Evolutionary conservation across 2,797 vertebrate species (phyloP).

Genomic region (Botia kubotai): DNA sequence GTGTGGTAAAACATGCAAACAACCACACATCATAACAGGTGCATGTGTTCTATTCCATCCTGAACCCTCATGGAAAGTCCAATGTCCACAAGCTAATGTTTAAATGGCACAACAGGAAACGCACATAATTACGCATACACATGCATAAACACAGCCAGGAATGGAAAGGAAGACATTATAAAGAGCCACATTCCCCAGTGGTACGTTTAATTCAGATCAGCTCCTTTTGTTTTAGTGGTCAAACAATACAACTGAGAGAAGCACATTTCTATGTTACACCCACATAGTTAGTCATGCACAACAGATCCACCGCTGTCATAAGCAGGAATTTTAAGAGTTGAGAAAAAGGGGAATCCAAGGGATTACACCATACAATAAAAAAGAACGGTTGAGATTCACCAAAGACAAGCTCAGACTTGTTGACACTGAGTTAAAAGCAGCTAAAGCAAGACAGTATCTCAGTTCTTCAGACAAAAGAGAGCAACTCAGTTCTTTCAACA

Average conservation of each 20-base stretch:
- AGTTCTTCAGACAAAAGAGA: slow-evolving; percentile 3
- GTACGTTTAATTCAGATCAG: not conserved
- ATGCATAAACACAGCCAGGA: slow-evolving; percentile 22
- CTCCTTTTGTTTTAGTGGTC: slow-evolving; percentile 8
- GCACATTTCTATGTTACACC: slow-evolving; percentile 27
- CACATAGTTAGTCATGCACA: slow-evolving; percentile 21
- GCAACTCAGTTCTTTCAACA: not conserved
- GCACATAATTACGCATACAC: not conserved
- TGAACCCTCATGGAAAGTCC: not conserved
- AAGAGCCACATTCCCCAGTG: slow-evolving; percentile 24
- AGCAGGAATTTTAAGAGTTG: not conserved
- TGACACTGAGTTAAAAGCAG: slow-evolving; percentile 7
- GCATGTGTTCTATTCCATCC: slow-evolving; percentile 20
- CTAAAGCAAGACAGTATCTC: slow-evolving; percentile 5
- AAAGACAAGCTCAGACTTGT: slow-evolving; percentile 24
- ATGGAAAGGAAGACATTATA: slow-evolving; percentile 18
- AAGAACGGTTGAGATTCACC: not conserved
- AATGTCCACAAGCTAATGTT: slow-evolving; percentile 38
- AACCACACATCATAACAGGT: slow-evolving; percentile 6
- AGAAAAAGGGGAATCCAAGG: slow-evolving; percentile 23
- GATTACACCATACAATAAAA: slow-evolving; percentile 16
- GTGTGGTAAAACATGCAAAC: slow-evolving; percentile 23
- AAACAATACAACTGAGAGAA: slow-evolving; percentile 23
- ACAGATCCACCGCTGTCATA: slow-evolving; percentile 33
- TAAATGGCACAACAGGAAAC: slow-evolving; percentile 18